A percentile compares a stretch with the other conserved stretches of the same genome.
Conservation (phyloP, 2,797 vertebrate genomes). For the Mormyrops attenuatus region DNA sequence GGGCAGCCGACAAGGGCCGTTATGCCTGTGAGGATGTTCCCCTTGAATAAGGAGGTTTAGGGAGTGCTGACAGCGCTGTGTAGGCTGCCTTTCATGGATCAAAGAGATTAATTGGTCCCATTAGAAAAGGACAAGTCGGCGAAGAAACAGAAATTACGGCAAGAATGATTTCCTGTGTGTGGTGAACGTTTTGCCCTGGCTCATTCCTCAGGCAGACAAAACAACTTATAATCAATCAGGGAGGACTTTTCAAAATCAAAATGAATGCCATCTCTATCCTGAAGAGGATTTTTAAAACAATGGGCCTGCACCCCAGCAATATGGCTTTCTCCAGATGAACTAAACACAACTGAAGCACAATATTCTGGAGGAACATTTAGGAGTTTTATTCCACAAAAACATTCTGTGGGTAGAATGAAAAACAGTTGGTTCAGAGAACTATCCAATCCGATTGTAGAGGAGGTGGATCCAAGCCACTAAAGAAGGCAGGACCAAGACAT, state of each 20-base stretch:
- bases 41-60: conserved; percentile 34
- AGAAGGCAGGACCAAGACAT: neutral
- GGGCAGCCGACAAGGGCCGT: conserved; percentile 22
- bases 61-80: conserved; percentile 32
- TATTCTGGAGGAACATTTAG: neutral
- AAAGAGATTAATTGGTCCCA: conserved; percentile 39
- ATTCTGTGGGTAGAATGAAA: neutral
- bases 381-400: neutral
- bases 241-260: conserved; percentile 7
- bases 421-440: neutral
- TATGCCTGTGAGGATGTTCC: conserved; percentile 31
- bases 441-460: neutral
- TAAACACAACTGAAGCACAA: neutral
- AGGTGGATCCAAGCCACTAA: neutral
- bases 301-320: neutral
- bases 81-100: conserved; percentile 38
- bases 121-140: conserved; percentile 30
- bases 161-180: conserved; percentile 28
- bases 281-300: neutral
- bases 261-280: neutral
- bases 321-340: neutral
- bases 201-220: conserved; percentile 25
- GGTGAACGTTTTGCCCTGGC: conserved; percentile 4
- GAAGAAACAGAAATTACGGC: conserved; percentile 36
- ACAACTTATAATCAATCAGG: conserved; percentile 16